Percentiles rank a stretch among this genome's conserved stretches.
These are phyloP conservation scores for Festucalex cinctus DNA, from an alignment of 2,113 vertebrate genomes.

Conservation along the genomic window DNA sequence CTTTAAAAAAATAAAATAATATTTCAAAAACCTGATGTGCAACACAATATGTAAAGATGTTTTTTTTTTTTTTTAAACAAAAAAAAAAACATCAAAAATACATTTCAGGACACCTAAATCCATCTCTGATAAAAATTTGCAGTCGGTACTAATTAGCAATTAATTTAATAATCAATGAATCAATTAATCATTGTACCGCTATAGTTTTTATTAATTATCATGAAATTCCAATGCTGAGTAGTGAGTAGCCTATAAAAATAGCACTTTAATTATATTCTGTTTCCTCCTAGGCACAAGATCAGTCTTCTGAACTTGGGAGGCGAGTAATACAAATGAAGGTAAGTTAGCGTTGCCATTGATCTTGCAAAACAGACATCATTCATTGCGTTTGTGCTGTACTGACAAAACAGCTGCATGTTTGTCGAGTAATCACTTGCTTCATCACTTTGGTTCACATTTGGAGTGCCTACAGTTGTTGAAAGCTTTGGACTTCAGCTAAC, in stretches of 20 bases:
- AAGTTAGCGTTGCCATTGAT: conserved; percentile 10
- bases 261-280: conserved; percentile 12
- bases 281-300: conserved; percentile 48
- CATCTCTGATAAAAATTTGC: too few species aligned
- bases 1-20: too few species aligned
- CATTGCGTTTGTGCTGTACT: conserved; percentile 4
- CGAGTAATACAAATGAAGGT: conserved; percentile 59
- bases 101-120: too few species aligned
- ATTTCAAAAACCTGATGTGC: too few species aligned
- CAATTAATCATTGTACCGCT: too few species aligned
- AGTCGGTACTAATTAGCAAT: too few species aligned
- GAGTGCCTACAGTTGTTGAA: conserved; percentile 2
- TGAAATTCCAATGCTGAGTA: neutral
- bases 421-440: neutral
- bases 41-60: too few species aligned
- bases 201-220: neutral
- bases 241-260: too few species aligned
- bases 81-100: too few species aligned
- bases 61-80: too few species aligned
- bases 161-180: too few species aligned
- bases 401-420: neutral
- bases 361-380: conserved; percentile 11
- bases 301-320: conserved; percentile 39
- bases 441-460: neutral
- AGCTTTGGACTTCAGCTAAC: conserved; percentile 46